These are phyloP conservation scores for Tryphoninae sp. DNA, from an alignment of 2,888 invertebrate species.

Conservation along the genomic window DNA sequence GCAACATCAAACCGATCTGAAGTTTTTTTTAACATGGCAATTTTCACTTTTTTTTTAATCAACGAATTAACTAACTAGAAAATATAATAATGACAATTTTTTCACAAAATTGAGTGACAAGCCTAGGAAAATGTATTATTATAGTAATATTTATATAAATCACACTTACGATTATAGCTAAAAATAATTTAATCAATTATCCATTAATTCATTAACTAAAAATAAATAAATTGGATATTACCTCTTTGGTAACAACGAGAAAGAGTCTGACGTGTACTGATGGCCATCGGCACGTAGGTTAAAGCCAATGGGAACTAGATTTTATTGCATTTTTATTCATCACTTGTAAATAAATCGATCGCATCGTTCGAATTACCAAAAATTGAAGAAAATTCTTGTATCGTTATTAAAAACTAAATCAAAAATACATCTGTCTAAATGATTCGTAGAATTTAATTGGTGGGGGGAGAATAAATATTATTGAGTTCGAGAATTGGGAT, in stretches of 20 bases:
- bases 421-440: too few species aligned
- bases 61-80: constrained; percentile 10
- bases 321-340: constrained; percentile 39
- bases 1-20: constrained; percentile 75
- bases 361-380: constrained; percentile 16
- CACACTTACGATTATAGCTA: too few species aligned
- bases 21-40: constrained; percentile 13
- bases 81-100: background rate
- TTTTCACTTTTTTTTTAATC: background rate
- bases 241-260: constrained; percentile 54
- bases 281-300: constrained; percentile 62
- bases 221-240: constrained; percentile 27
- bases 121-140: too few species aligned
- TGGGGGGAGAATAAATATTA: constrained; percentile 15
- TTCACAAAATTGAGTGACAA: background rate
- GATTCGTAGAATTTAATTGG: constrained; percentile 25
- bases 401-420: too few species aligned
- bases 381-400: too few species aligned
- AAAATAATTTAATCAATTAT: too few species aligned
- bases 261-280: constrained; percentile 53
- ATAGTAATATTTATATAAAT: background rate
- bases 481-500: constrained; percentile 21
- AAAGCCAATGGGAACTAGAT: constrained; percentile 44
- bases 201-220: background rate
- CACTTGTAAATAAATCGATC: constrained; percentile 19